phyloP scores from a whole-genome alignment of 1,140 invertebrate genomes.

The Drosophila insularis region DNA sequence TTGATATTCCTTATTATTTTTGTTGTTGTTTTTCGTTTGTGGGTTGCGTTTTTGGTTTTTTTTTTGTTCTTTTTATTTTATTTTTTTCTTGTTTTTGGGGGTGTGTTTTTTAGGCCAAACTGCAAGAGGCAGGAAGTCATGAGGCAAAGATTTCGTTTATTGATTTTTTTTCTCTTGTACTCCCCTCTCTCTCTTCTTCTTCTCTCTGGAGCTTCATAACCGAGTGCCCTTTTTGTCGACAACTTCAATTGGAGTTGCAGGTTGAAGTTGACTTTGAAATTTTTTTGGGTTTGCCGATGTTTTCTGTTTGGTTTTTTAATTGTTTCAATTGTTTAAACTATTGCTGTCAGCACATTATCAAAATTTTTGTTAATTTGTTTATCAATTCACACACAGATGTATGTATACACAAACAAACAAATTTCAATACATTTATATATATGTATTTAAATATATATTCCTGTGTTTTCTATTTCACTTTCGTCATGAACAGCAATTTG shows the following conservation, averaged over 20 bases:
- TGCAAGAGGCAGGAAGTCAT: conserved; percentile 7
- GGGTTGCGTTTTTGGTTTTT: conserved; percentile 30
- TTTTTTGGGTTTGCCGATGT: not conserved
- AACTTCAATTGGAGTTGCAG: conserved; percentile 21
- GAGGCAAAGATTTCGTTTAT: conserved; percentile 54
- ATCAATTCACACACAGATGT: not conserved
- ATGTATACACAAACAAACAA: not conserved
- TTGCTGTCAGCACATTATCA: not conserved
- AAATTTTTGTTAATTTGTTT: conserved; percentile 1
- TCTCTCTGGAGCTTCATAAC: conserved; percentile 23
- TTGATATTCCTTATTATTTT: conserved; percentile 23
- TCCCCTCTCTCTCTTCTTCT: not conserved
- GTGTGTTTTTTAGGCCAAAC: conserved; percentile 31
- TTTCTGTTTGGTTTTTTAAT: not conserved
- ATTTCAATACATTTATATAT: not conserved
- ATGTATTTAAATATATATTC: not conserved
- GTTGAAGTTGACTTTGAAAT: conserved; percentile 7
- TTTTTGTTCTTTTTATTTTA: conserved; percentile 23
- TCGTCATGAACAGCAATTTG: conserved; percentile 9
- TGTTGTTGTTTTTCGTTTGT: conserved; percentile 24
- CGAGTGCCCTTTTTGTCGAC: not conserved
- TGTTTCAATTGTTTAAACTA: not conserved
- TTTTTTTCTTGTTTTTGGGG: conserved; percentile 26
- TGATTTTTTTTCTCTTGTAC: conserved; percentile 52
- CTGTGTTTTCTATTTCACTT: not conserved